phyloP scores from a whole-genome alignment of 2,888 invertebrate genomes.

The Andrena dorsata region DNA sequence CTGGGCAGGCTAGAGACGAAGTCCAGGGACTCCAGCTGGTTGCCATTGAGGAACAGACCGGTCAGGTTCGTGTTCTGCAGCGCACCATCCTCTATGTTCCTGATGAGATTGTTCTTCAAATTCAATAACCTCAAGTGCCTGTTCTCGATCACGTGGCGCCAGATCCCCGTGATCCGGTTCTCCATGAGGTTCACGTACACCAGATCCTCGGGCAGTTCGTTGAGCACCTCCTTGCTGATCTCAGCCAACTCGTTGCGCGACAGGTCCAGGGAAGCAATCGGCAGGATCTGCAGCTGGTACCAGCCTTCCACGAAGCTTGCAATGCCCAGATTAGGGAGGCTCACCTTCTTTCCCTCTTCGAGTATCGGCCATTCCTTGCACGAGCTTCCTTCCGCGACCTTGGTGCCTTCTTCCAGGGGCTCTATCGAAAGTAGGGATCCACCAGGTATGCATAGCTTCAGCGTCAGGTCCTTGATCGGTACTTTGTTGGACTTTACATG shows the following conservation, averaged over 20 bases:
- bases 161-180: conserved; percentile 69
- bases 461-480: conserved; percentile 20
- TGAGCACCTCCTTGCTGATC: conserved; percentile 72
- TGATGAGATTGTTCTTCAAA: conserved; percentile 82
- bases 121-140: conserved; percentile 80
- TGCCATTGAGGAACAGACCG: conserved; percentile 63
- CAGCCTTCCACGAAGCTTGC: conserved; percentile 74
- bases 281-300: conserved; percentile 70
- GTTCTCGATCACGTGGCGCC: conserved; percentile 73
- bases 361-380: conserved; percentile 63
- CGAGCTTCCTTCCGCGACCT: conserved; percentile 22
- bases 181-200: conserved; percentile 62
- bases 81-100: conserved; percentile 80
- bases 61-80: conserved; percentile 81
- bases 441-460: conserved; percentile 69
- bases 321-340: conserved; percentile 65
- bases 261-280: conserved; percentile 67
- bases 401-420: conserved; percentile 53
- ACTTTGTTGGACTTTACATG: background rate
- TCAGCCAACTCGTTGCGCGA: conserved; percentile 72
- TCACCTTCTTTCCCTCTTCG: conserved; percentile 34
- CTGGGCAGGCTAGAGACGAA: conserved; percentile 71
- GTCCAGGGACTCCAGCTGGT: conserved; percentile 64
- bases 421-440: conserved; percentile 65
- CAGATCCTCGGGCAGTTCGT: conserved; percentile 73